phyloP scores from a whole-genome alignment of 1,140 invertebrate species.

The Eciton burchellii region DNA sequence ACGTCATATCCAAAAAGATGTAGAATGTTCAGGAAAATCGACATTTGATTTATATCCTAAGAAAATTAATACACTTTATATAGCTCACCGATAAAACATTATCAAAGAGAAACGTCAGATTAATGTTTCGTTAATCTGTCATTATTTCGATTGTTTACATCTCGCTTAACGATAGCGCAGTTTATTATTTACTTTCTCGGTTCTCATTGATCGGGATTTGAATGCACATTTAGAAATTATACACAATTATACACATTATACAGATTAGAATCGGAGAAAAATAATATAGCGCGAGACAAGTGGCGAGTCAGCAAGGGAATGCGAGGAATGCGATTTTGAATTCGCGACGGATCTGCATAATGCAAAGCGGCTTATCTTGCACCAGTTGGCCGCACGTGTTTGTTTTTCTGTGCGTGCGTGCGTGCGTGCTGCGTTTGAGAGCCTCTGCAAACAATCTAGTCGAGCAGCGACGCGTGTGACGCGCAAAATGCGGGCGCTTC shows the following conservation, averaged over 20 bases:
- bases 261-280: not conserved
- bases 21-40: too few relatives aligned
- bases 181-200: not conserved
- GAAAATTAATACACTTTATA: not conserved
- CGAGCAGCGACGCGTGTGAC: conserved; percentile 85
- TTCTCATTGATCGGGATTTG: not conserved
- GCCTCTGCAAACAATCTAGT: conserved; percentile 86
- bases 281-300: not conserved
- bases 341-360: conserved; percentile 18
- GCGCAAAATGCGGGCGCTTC: conserved; percentile 85
- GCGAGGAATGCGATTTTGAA: not conserved
- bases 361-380: conserved; percentile 49
- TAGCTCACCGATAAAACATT: not conserved
- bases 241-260: not conserved
- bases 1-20: not conserved
- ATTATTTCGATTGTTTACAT: not conserved
- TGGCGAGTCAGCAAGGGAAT: not conserved
- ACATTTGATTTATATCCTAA: not conserved
- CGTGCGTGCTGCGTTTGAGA: conserved; percentile 80
- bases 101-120: not conserved
- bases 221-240: not conserved
- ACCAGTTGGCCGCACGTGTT: conserved; percentile 50
- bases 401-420: conserved; percentile 63
- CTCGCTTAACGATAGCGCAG: not conserved
- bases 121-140: not conserved